Evolutionary conservation across 2,797 vertebrate species (phyloP).

Genomic region (Microhierax caerulescens): DNA sequence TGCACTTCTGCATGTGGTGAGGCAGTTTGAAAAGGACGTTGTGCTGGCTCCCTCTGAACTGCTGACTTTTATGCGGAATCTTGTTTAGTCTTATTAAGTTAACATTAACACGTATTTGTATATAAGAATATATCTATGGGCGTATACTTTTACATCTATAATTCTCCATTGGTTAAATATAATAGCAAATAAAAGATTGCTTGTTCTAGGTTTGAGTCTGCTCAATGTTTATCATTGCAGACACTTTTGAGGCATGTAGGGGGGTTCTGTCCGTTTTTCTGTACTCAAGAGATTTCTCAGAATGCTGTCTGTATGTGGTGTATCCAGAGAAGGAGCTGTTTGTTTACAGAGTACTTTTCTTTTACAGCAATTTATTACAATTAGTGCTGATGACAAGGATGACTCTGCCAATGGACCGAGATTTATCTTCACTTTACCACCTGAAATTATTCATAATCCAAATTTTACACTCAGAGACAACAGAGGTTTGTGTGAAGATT

Average conservation of each 20-base stretch:
- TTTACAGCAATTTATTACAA: constrained; percentile 89
- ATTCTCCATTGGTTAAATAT: not conserved
- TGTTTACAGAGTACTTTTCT: constrained; percentile 64
- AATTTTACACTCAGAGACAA: constrained; percentile 96
- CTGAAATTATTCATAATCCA: constrained; percentile 90
- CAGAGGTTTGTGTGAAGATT: constrained; percentile 82
- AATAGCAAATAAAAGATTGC: not conserved
- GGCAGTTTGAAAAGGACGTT: not conserved
- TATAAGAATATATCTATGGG: no score
- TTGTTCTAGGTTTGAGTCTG: not conserved
- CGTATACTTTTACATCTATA: not conserved
- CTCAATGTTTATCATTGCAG: not conserved
- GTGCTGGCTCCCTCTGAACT: not conserved
- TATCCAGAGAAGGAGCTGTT: not conserved
- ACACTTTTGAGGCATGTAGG: not conserved
- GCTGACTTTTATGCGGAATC: not conserved
- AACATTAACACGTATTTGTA: not conserved
- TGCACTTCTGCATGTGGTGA: not conserved
- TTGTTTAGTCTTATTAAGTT: not conserved
- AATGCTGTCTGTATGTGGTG: not conserved
- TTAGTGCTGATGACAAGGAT: constrained; percentile 95
- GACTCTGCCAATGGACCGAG: constrained; percentile 89
- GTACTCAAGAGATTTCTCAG: not conserved
- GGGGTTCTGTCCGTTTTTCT: not conserved
- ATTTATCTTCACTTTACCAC: constrained; percentile 91